Conservation (phyloP, 2,113 vertebrate species). For the Candoia aspera region DNA sequence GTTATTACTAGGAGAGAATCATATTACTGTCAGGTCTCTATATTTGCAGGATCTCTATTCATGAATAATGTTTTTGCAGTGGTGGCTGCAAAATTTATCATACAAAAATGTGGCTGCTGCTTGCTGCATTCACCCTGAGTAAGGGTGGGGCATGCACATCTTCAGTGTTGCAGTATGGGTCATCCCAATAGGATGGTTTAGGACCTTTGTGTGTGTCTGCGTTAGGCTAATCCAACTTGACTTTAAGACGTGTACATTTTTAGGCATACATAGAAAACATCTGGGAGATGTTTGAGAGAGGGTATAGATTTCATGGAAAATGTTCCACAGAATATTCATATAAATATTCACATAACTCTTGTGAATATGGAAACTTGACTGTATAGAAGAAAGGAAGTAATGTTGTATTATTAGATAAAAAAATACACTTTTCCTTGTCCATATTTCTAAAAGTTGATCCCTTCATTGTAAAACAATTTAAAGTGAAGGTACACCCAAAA, state of each 20-base stretch:
- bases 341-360: no score
- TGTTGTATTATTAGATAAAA: neutral
- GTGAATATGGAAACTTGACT: neutral
- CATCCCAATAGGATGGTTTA: neutral
- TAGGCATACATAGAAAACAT: neutral
- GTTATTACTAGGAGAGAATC: neutral
- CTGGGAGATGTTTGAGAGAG: neutral
- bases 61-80: neutral
- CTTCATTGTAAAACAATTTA: neutral
- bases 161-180: neutral
- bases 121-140: neutral
- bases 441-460: neutral
- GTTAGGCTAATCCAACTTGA: neutral
- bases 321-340: no score
- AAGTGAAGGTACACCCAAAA: neutral
- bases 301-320: neutral
- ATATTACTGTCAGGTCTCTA: neutral
- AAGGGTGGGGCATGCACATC: neutral
- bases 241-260: neutral
- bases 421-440: constrained; percentile 5
- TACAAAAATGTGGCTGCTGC: neutral
- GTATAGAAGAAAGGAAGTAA: neutral
- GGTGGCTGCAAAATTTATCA: neutral
- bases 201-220: neutral
- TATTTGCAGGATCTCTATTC: neutral